Conservation (phyloP, 2,888 invertebrate species). For the Ptilodon capucinus region DNA sequence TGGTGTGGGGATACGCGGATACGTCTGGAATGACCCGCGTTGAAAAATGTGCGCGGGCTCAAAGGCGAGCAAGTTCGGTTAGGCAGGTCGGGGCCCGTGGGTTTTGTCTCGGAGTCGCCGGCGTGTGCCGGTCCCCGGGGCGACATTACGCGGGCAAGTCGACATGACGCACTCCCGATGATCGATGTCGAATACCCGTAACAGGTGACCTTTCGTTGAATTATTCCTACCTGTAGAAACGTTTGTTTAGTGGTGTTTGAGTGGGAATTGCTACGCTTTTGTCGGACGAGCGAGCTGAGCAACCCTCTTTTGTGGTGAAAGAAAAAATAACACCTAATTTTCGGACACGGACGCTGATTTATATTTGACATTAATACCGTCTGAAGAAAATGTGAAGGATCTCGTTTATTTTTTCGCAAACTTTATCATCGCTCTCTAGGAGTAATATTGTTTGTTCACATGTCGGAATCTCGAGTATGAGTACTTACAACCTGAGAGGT, state of each 20-base stretch:
- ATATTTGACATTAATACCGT: conserved; percentile 44
- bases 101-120: conserved; percentile 66
- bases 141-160: conserved; percentile 74
- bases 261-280: conserved; percentile 64
- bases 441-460: conserved; percentile 31
- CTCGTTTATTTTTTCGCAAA: conserved; percentile 32
- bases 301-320: conserved; percentile 51
- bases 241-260: conserved; percentile 78
- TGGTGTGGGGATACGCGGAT: conserved; percentile 19
- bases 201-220: conserved; percentile 81
- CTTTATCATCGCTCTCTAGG: conserved; percentile 22
- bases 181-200: conserved; percentile 80
- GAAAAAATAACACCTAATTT: conserved; percentile 46
- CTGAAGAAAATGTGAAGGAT: conserved; percentile 37
- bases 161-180: conserved; percentile 77
- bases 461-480: conserved; percentile 10
- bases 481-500: background rate
- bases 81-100: conserved; percentile 62
- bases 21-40: conserved; percentile 46
- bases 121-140: conserved; percentile 67
- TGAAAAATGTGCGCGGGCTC: conserved; percentile 59
- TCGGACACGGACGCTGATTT: conserved; percentile 40
- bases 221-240: conserved; percentile 79
- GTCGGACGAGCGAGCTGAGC: conserved; percentile 43
- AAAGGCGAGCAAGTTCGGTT: conserved; percentile 60